These are phyloP conservation scores for Eristalis pertinax DNA, from an alignment of 2,888 invertebrate genomes.

Conservation along the genomic window DNA sequence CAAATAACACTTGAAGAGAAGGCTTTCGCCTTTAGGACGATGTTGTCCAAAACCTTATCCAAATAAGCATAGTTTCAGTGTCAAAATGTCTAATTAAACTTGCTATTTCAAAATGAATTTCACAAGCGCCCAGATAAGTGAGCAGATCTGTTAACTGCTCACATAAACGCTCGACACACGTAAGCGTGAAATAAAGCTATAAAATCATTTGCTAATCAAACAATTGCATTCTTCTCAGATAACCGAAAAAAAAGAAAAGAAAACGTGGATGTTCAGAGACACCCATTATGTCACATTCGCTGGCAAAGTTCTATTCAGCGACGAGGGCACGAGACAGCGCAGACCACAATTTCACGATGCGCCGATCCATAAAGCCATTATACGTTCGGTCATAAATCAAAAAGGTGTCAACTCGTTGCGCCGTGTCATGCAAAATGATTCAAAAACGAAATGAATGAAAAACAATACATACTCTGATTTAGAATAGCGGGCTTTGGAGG, in stretches of 20 bases:
- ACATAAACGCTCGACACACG: neutral
- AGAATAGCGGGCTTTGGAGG: neutral
- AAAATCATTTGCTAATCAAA: neutral
- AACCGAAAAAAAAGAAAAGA: neutral
- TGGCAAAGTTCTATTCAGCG: neutral
- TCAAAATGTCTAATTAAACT: neutral
- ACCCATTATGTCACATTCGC: neutral
- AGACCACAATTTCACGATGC: conserved; percentile 11
- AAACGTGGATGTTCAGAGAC: neutral
- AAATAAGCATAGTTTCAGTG: neutral
- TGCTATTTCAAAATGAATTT: neutral
- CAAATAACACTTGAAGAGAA: no score
- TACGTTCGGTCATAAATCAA: conserved; percentile 23
- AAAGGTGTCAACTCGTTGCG: conserved; percentile 14
- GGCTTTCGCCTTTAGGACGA: neutral
- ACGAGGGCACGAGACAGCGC: neutral
- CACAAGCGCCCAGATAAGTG: neutral
- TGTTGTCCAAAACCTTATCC: neutral
- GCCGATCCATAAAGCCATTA: conserved; percentile 14
- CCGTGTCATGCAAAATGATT: neutral
- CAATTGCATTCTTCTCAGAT: neutral
- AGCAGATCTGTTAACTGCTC: no score
- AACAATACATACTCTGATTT: neutral
- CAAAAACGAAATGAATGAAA: neutral
- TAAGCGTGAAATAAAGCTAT: neutral